These are phyloP conservation scores for Metopolophium dirhodum DNA, from an alignment of 1,140 invertebrate genomes.

Conservation along the genomic window DNA sequence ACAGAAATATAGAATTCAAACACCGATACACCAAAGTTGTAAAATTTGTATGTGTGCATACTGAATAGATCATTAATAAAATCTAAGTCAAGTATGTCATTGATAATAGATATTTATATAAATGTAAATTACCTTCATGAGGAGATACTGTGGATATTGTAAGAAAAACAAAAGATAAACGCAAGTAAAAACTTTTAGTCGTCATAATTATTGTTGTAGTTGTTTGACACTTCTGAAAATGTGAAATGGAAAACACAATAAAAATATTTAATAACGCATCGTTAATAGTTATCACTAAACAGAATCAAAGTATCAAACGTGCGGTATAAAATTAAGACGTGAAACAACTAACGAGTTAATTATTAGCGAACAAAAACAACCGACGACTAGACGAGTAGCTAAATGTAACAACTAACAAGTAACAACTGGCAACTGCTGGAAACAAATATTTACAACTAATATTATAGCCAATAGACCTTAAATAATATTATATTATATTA, in stretches of 20 bases:
- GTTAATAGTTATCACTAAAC: neutral
- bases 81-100: too few relatives aligned
- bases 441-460: slow-evolving; percentile 23
- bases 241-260: neutral
- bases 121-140: slow-evolving; percentile 30
- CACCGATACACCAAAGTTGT: neutral
- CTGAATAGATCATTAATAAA: neutral
- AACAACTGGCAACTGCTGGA: neutral
- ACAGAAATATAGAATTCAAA: neutral
- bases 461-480: neutral
- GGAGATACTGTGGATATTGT: slow-evolving; percentile 23
- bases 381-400: neutral
- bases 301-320: neutral
- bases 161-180: slow-evolving; percentile 4
- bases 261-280: neutral
- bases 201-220: slow-evolving; percentile 29
- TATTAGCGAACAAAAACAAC: neutral
- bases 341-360: neutral
- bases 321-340: neutral
- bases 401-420: neutral
- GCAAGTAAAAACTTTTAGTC: neutral
- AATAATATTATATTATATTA: neutral
- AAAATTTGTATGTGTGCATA: neutral
- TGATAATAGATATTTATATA: slow-evolving; percentile 16
- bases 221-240: neutral